phyloP scores from a whole-genome alignment of 2,113 vertebrate genomes.

The Dasypus novemcinctus region DNA sequence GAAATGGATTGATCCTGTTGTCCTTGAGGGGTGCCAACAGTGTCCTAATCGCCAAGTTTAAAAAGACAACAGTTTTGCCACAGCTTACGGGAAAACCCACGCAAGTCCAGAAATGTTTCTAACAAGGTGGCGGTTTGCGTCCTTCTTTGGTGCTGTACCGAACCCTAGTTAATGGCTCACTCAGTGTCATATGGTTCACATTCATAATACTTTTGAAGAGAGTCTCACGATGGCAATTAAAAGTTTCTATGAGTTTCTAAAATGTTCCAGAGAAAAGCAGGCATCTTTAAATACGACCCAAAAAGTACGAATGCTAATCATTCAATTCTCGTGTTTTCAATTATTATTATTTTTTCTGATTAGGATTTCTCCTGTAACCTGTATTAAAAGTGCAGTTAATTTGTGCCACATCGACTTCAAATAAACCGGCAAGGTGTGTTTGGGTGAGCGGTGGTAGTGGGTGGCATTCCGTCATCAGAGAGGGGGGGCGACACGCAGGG shows the following conservation, averaged over 20 bases:
- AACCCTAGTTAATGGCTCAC: not conserved
- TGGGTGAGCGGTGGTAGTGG: no score
- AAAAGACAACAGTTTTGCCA: not conserved
- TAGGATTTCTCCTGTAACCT: not conserved
- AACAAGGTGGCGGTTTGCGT: accelerated
- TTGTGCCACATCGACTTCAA: not conserved
- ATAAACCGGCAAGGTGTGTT: not conserved
- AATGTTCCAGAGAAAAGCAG: not conserved
- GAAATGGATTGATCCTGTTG: accelerated
- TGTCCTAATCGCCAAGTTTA: not conserved
- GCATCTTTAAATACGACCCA: not conserved
- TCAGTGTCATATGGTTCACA: accelerated
- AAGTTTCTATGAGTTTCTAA: not conserved
- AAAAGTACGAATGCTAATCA: accelerated
- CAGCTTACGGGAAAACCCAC: not conserved
- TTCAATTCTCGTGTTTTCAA: no score
- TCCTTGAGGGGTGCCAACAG: accelerated
- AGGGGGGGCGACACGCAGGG: no score
- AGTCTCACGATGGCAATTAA: not conserved
- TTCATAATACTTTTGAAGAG: not conserved
- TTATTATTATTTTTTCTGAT: not conserved
- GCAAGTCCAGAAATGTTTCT: not conserved
- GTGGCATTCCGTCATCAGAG: not conserved
- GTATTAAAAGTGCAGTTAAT: not conserved
- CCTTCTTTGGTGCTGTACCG: not conserved